Conservation (phyloP, 2,888 invertebrate genomes). For the Tridacna gigas region DNA sequence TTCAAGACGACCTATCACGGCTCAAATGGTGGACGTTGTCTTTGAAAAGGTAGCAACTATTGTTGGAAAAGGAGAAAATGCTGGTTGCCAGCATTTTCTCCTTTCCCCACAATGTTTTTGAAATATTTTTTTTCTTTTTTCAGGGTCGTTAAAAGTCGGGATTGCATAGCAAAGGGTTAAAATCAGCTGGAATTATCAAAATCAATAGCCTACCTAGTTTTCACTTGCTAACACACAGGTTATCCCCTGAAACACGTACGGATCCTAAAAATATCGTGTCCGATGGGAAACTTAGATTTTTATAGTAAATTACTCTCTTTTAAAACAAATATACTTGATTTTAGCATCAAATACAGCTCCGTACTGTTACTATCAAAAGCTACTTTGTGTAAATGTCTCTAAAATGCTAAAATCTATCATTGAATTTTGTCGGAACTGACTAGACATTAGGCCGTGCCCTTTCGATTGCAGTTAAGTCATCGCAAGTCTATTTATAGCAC, state of each 20-base stretch:
- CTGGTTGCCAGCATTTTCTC: not conserved
- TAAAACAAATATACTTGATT: too few species aligned
- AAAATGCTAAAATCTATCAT: too few species aligned
- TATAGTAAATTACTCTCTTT: too few species aligned
- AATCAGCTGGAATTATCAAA: conserved; percentile 7
- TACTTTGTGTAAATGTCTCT: too few species aligned
- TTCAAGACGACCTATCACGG: too few species aligned
- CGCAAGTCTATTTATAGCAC: conserved; percentile 9
- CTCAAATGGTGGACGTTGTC: too few species aligned
- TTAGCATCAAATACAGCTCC: too few species aligned
- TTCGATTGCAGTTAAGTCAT: not conserved
- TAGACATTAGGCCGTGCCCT: not conserved
- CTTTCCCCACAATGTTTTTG: not conserved
- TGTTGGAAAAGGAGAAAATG: not conserved
- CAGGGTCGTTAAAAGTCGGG: not conserved
- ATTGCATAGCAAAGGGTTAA: not conserved
- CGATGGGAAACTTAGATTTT: not conserved
- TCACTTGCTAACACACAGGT: not conserved
- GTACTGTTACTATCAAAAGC: too few species aligned
- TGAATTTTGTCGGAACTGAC: not conserved
- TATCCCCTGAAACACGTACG: not conserved
- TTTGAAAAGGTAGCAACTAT: not conserved
- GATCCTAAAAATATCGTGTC: not conserved
- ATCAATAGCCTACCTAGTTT: conserved; percentile 9
- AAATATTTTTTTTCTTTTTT: not conserved